Evolutionary conservation across 2,888 invertebrate species (phyloP).

Genomic region (Cyrtodaria siliqua): DNA sequence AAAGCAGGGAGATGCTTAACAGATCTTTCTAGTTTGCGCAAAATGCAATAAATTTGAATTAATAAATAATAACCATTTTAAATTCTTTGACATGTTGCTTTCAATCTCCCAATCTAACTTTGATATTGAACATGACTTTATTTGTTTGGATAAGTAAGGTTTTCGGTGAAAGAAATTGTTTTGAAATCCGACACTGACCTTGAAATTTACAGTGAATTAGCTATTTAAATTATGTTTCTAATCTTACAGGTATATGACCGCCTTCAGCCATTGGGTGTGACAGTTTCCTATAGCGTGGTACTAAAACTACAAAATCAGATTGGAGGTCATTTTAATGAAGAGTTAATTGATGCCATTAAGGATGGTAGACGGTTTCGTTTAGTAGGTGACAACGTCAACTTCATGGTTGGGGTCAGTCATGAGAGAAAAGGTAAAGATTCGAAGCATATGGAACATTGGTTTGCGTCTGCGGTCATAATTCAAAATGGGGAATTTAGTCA

Average conservation of each 20-base stretch:
- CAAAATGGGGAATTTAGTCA: neutral
- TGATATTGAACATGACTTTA: no score
- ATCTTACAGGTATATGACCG: slow-evolving; percentile 15
- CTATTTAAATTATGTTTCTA: no score
- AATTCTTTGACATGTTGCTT: no score
- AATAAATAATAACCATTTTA: no score
- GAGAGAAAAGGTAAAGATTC: neutral
- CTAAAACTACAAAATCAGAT: neutral
- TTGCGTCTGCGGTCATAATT: slow-evolving; percentile 10
- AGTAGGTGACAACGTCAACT: slow-evolving; percentile 14
- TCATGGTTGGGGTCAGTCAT: slow-evolving; percentile 1
- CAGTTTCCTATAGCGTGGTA: neutral
- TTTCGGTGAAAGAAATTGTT: no score
- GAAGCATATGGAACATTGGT: slow-evolving; percentile 18
- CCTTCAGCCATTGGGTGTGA: slow-evolving; percentile 10
- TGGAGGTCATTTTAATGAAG: neutral
- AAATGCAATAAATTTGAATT: no score
- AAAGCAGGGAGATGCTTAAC: no score
- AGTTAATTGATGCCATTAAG: slow-evolving; percentile 1
- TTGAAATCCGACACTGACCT: no score
- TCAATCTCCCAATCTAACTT: no score
- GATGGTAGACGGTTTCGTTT: neutral
- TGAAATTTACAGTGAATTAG: no score
- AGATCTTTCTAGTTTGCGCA: no score
- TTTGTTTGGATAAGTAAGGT: no score